Evolutionary conservation across 2,888 invertebrate species (phyloP).

Genomic region (Shargacucullia verbasci): DNA sequence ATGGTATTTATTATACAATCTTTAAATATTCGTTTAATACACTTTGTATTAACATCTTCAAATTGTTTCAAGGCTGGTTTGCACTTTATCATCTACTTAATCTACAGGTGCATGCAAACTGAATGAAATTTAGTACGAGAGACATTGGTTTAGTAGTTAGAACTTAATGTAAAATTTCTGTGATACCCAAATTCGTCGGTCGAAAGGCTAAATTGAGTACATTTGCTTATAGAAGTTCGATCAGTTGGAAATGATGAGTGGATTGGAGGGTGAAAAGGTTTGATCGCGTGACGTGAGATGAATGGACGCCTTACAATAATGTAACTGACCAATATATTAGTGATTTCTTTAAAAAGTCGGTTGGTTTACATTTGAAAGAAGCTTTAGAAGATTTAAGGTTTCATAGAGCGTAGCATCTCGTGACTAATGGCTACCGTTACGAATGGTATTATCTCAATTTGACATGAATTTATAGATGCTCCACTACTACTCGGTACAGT

Average conservation of each 20-base stretch:
- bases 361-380: too few species aligned
- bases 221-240: constrained; percentile 1
- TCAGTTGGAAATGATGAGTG: constrained; percentile 1
- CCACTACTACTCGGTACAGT: too few species aligned
- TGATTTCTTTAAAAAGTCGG: too few species aligned
- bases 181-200: constrained; percentile 16
- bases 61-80: constrained; percentile 12
- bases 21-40: too few species aligned
- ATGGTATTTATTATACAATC: too few species aligned
- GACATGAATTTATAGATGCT: too few species aligned
- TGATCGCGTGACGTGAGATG: background rate
- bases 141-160: constrained; percentile 15
- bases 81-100: constrained; percentile 20
- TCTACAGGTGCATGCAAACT: constrained; percentile 22
- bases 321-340: background rate
- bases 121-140: constrained; percentile 24
- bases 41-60: too few species aligned
- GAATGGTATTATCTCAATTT: too few species aligned
- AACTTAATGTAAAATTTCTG: constrained; percentile 10
- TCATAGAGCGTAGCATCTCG: too few species aligned
- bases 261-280: background rate
- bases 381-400: too few species aligned
- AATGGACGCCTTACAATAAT: background rate
- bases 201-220: constrained; percentile 13
- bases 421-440: too few species aligned